These are phyloP conservation scores for Catamblyrhynchus diadema DNA, from an alignment of 2,797 vertebrate species.

Conservation along the genomic window DNA sequence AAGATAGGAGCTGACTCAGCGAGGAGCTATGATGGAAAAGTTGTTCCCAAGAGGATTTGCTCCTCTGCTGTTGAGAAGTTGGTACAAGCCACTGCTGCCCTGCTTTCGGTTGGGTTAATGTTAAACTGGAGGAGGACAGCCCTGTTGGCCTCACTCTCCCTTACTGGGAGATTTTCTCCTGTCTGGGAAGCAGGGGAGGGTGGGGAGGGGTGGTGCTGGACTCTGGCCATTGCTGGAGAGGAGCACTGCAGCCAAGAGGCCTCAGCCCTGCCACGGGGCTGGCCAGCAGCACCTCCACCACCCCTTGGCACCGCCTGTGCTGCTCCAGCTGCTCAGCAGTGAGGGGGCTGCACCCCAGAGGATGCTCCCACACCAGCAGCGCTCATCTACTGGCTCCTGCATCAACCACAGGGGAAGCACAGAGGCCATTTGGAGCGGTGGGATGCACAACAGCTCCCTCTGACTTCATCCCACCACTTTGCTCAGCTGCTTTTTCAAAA, in stretches of 20 bases:
- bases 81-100: neutral
- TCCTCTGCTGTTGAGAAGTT: neutral
- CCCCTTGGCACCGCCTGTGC: fast-evolving
- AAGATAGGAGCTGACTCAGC: slow-evolving; percentile 23
- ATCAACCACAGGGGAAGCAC: neutral
- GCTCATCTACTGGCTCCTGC: neutral
- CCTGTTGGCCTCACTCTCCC: neutral
- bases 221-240: neutral
- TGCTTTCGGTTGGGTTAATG: neutral
- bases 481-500: neutral
- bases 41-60: neutral
- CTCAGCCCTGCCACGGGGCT: neutral
- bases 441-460: neutral
- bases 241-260: neutral
- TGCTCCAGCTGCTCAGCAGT: neutral
- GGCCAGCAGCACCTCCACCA: neutral
- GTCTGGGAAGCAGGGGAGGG: neutral
- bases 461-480: neutral
- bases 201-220: slow-evolving; percentile 36
- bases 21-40: neutral
- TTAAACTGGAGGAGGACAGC: neutral
- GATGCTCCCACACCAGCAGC: neutral
- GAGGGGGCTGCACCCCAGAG: neutral
- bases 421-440: neutral
- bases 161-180: neutral